phyloP scores from a whole-genome alignment of 2,113 vertebrate species.

The Grammomys dolichurus region DNA sequence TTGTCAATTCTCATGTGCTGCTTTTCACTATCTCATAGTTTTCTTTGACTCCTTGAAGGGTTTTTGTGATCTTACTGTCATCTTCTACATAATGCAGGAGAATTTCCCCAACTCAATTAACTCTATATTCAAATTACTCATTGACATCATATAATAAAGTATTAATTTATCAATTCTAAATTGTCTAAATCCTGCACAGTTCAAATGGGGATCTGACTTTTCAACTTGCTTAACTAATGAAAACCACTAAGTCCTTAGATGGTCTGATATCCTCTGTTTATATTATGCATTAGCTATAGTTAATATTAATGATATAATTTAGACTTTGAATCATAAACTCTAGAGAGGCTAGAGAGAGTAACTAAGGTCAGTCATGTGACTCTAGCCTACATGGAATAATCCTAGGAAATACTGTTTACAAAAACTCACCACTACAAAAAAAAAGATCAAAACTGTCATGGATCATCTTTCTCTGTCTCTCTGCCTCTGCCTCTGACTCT shows the following conservation, averaged over 20 bases:
- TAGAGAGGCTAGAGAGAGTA: neutral
- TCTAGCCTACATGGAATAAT: neutral
- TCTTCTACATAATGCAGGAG: neutral
- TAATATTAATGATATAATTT: neutral
- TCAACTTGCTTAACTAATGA: neutral
- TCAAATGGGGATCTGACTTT: neutral
- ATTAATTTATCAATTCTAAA: neutral
- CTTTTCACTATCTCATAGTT: neutral
- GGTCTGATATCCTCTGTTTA: neutral
- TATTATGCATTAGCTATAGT: neutral
- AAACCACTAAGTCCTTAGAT: neutral
- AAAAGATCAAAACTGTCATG: neutral
- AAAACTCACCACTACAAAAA: neutral
- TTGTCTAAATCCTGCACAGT: neutral
- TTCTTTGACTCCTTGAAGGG: conserved; percentile 11
- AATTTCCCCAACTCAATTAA: conserved; percentile 26
- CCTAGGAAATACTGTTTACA: neutral
- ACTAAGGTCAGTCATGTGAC: neutral
- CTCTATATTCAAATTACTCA: neutral
- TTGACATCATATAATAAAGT: neutral
- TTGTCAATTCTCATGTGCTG: neutral
- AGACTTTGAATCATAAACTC: neutral
- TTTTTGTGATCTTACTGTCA: neutral
- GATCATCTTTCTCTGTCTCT: neutral
- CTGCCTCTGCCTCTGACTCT: neutral